Evolutionary conservation across 30 jellyfish, hydroid and myxozoan species (phyloP).

Genomic region (Chrysaora quinquecirrha): DNA sequence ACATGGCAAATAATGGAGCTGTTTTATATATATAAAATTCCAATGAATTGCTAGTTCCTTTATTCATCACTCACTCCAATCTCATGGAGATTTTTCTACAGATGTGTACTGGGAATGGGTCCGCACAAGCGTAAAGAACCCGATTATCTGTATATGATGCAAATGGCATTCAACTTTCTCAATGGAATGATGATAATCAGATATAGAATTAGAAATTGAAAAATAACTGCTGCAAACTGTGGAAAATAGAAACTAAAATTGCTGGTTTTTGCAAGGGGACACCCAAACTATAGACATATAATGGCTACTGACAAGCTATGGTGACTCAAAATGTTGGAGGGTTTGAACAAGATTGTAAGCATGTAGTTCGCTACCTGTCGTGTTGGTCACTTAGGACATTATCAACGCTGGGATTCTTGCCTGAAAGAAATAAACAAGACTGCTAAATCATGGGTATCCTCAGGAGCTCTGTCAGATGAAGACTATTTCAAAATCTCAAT

Average conservation of each 20-base stretch:
- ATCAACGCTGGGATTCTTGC: not conserved
- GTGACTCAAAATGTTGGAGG: not conserved
- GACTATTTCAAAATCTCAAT: not conserved
- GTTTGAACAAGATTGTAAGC: not conserved
- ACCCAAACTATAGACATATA: not conserved
- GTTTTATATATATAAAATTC: not conserved
- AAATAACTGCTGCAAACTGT: not conserved
- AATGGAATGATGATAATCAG: not conserved
- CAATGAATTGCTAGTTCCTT: not conserved
- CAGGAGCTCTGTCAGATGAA: not conserved
- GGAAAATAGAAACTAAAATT: not conserved
- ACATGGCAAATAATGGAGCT: not conserved
- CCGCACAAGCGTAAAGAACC: not conserved
- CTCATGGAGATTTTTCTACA: too few relatives aligned
- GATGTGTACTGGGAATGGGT: not conserved
- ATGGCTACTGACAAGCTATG: not conserved
- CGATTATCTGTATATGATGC: not conserved
- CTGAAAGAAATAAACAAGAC: not conserved
- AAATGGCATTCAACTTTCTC: not conserved
- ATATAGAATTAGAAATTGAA: not conserved
- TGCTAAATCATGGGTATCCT: not conserved
- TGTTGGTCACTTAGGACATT: not conserved
- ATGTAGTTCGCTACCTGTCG: not conserved
- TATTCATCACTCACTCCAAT: not conserved
- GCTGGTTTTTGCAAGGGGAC: not conserved